These are phyloP conservation scores for Ceratosolen solmsi DNA, from an alignment of 1,140 invertebrate species.

Conservation along the genomic window DNA sequence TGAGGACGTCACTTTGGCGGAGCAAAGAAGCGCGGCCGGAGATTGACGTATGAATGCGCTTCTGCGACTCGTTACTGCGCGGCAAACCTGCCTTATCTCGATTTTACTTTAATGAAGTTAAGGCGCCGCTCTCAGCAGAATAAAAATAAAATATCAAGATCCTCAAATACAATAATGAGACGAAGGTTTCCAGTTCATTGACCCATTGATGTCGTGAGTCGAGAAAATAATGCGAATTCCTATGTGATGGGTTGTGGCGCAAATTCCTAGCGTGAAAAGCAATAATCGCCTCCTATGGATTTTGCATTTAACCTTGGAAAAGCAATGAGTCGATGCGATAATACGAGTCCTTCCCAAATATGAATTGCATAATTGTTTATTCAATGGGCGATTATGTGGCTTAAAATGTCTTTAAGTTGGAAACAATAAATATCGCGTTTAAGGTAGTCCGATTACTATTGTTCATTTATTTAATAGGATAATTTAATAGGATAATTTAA, in stretches of 20 bases:
- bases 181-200: slow-evolving; percentile 35
- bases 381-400: too few species aligned
- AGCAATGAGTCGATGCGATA: too few species aligned
- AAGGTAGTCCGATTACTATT: too few species aligned
- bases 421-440: too few species aligned
- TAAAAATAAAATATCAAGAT: slow-evolving; percentile 20
- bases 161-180: slow-evolving; percentile 19
- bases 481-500: too few species aligned
- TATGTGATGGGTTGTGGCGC: neutral
- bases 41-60: slow-evolving; percentile 42
- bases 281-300: neutral
- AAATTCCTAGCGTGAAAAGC: neutral
- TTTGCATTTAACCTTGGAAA: too few species aligned
- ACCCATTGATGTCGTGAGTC: slow-evolving; percentile 20
- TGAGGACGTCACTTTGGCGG: neutral
- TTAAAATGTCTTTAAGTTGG: too few species aligned
- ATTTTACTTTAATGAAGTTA: slow-evolving; percentile 32
- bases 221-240: slow-evolving; percentile 23
- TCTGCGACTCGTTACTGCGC: neutral
- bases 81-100: slow-evolving; percentile 2
- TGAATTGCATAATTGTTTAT: too few species aligned
- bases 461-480: too few species aligned
- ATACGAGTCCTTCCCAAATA: too few species aligned
- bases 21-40: neutral
- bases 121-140: neutral